Evolutionary conservation across 2,113 vertebrate genomes (phyloP).

Genomic region (Psittacara wagleri): DNA sequence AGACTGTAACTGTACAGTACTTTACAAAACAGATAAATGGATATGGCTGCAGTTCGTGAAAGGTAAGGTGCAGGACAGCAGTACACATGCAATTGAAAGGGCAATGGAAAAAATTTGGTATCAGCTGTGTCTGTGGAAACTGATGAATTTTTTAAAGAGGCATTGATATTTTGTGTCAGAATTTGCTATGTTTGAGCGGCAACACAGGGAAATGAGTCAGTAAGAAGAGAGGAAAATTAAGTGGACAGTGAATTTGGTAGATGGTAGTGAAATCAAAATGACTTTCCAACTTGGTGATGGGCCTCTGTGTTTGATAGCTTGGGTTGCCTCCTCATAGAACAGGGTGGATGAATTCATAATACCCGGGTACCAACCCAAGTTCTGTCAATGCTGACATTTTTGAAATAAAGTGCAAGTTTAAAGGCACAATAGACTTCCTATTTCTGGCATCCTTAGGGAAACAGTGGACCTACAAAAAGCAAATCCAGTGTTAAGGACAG

Average conservation of each 20-base stretch:
- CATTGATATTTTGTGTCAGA: neutral
- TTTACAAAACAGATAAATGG: neutral
- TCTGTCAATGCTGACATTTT: neutral
- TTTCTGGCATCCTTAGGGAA: neutral
- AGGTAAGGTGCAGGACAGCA: neutral
- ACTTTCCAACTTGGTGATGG: neutral
- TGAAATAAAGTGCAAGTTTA: neutral
- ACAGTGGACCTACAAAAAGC: neutral
- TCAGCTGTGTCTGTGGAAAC: neutral
- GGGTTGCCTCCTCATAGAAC: neutral
- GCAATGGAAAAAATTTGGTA: neutral
- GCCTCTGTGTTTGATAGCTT: neutral
- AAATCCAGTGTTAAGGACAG: neutral
- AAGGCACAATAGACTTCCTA: neutral
- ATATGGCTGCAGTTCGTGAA: neutral
- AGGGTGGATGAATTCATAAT: neutral
- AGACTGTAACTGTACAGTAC: neutral
- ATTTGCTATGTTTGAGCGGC: neutral
- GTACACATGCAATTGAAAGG: neutral
- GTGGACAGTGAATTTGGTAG: neutral
- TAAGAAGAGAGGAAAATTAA: neutral
- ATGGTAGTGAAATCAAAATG: neutral
- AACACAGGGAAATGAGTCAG: neutral
- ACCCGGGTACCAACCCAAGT: neutral
- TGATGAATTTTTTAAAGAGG: neutral